A percentile compares a stretch with the other conserved stretches of the same genome.
phyloP scores from a whole-genome alignment of 2,113 vertebrate genomes.

The Nansenia antarctica region DNA sequence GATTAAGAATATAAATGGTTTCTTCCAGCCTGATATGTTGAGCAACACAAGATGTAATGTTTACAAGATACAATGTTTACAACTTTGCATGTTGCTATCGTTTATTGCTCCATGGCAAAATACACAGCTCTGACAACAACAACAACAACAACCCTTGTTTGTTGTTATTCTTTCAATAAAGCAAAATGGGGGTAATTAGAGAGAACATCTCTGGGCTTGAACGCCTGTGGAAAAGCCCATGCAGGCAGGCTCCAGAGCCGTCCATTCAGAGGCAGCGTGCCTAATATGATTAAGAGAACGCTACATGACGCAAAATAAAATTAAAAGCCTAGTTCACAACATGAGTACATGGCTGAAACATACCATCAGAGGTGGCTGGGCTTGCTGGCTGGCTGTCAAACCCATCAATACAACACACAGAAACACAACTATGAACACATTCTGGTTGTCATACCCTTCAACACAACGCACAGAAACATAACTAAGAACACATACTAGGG shows the following conservation, averaged over 20 bases:
- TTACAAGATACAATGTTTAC: no score
- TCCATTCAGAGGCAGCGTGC: constrained; percentile 12
- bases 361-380: constrained; percentile 20
- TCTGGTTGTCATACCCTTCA: no score
- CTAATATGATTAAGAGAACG: constrained; percentile 22
- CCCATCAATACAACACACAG: background rate
- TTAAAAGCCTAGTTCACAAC: background rate
- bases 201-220: background rate
- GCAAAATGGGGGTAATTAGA: background rate
- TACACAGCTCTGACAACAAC: background rate
- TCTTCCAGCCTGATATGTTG: no score
- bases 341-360: background rate
- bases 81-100: no score
- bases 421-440: background rate
- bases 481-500: no score
- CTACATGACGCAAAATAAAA: constrained; percentile 24
- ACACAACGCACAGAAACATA: no score
- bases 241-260: background rate
- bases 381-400: background rate
- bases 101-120: background rate
- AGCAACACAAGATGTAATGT: no score
- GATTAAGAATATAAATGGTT: no score
- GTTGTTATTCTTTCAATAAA: background rate
- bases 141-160: background rate
- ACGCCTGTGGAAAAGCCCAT: background rate